These are phyloP conservation scores for Hypena proboscidalis DNA, from an alignment of 2,888 invertebrate genomes.

Conservation along the genomic window DNA sequence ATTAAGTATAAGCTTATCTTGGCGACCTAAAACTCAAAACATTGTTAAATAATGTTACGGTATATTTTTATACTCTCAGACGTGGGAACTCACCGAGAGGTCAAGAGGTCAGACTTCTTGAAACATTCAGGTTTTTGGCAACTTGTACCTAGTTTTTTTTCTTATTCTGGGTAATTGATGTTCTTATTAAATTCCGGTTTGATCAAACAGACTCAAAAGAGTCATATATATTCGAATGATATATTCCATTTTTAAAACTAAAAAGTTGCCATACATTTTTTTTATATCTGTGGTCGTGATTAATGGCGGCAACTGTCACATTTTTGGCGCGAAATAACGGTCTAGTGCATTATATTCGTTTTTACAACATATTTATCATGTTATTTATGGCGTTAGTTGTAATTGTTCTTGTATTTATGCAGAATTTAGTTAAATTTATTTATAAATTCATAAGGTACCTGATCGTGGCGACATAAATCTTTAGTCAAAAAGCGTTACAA, in stretches of 20 bases:
- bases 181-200: conserved; percentile 27
- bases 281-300: conserved; percentile 17
- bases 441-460: not conserved
- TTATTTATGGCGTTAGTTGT: conserved; percentile 15
- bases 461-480: conserved; percentile 10
- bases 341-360: conserved; percentile 3
- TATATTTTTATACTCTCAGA: conserved; percentile 34
- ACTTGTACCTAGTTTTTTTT: conserved; percentile 26
- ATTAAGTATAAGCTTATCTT: conserved; percentile 43
- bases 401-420: conserved; percentile 12
- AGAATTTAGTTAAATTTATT: conserved; percentile 1
- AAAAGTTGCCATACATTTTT: conserved; percentile 3
- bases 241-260: not conserved
- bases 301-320: conserved; percentile 16
- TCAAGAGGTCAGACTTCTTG: conserved; percentile 46
- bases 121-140: conserved; percentile 24
- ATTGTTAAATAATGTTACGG: conserved; percentile 58
- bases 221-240: conserved; percentile 9
- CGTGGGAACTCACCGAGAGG: conserved; percentile 53
- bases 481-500: conserved; percentile 12
- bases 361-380: conserved; percentile 3
- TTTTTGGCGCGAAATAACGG: conserved; percentile 20
- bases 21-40: conserved; percentile 47
- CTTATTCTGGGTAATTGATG: conserved; percentile 28
- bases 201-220: conserved; percentile 11